Evolutionary conservation across 2,888 invertebrate species (phyloP), one percentile per base, ranked within the genome.

Genomic region (Sericinus montela): DNA sequence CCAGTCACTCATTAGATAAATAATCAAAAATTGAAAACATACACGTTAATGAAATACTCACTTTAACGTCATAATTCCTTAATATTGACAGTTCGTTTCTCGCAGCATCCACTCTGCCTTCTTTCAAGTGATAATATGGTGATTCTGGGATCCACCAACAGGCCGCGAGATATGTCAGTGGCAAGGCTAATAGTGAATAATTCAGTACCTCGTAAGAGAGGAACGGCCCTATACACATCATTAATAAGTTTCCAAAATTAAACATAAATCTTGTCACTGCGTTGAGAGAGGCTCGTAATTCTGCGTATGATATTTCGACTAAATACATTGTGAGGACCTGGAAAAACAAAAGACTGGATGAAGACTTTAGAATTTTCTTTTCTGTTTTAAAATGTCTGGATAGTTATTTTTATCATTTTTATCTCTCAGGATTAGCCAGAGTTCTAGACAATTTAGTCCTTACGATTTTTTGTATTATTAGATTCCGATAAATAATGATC

Each of bases 91-190:
- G 56, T n/a, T 72, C 81, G 3, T 65, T 67, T 51, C 72, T 80
- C 0, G 91, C 91, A 0, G 75, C 68, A 1, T 78, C 75, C 0
- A 82, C 72, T n/a, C 78, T 72, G 0, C 85, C 83, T 48, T 80
- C 82, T 67, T 89, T 91, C 29, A 93, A 62, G 32, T 91, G 72
- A 57, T 78, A 91, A 58, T 91, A 91, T 0, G 92, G 92, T 0
- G 91, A 90, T 59, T 92, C 92, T 0, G 92, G 92, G 64, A 91
- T 90, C 75, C 89, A 90, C 49, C 77, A 69, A 56, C 91, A 91
- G 0, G 74, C 77, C 0, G 71, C 29, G 40, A 91, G 85, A 59
- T 88, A 91, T 1, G 76, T 54, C 0, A 86, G 47, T 0, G 91
- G 90, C 4, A 91, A 54, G 0, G 73, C 54, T 7, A 87, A 55